Base-by-base conservation (phyloP, 2,797 vertebrate genomes). In the Vespertilio murinus region DNA sequence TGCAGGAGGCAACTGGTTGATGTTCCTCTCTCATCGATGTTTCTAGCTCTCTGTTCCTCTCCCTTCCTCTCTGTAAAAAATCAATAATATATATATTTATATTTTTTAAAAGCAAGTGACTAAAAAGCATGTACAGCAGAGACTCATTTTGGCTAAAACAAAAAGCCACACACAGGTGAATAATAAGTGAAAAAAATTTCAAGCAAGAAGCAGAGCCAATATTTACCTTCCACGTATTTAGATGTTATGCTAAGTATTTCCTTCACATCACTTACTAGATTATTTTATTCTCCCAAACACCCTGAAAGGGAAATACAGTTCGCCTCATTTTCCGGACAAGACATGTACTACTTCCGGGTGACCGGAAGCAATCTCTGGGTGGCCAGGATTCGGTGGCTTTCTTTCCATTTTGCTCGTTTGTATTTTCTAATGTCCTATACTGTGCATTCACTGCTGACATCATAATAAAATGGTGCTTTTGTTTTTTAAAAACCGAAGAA, bases 241-340 rank as follows among this genome's bases (percentile, higher is more conserved):
- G 74, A 35, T 75, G 14, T 65, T 12, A 38, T 28, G 16, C 12
- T 56, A 75, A 73, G 30, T 61, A 88, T 84, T 88, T 90, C 49
- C 45, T 67, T 87, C 56, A 30, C 40, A 20, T 33, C 33, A 75
- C 3, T 64, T 77, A 47, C 38, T 75, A 14, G 49, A 49, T 83
- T 38, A 78, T 56, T 88, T 90, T 33, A 86, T 85, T 93, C 71
- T 87, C 49, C 49, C 30, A 65, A 94, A 69, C 8, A 33, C n/a
- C 8, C 45, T 42, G 38, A 3, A 78, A 81, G 79, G 56, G 71
- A 91, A 17, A 45, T 30, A 33, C 28, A 23, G 69, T 83, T 42
- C 42, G 12, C 3, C 42, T 74, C 73, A 30, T 74, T 73, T 83
- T 74, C 33, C 5, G 79, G 40, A 67, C 1, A 69, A 87, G 61